Percentiles rank a stretch among this genome's conserved stretches.
These are phyloP conservation scores for Schrankia costaestrigalis DNA, from an alignment of 2,888 invertebrate genomes.

Conservation along the genomic window DNA sequence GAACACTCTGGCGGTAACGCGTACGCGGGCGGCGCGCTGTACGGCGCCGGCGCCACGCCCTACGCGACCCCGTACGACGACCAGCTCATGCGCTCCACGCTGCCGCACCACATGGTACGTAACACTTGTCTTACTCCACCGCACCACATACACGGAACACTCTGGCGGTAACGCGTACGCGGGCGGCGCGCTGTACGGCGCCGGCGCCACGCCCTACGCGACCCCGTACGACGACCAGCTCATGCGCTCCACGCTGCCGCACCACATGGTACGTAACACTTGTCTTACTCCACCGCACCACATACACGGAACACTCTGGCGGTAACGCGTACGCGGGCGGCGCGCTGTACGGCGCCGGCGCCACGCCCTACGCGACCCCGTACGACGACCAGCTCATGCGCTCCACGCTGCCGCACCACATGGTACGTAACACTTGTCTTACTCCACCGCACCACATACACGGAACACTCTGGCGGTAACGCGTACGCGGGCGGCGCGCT, in stretches of 20 bases:
- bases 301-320: neutral
- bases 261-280: slow-evolving; percentile 15
- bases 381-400: slow-evolving; percentile 88
- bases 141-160: neutral
- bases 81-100: slow-evolving; percentile 89
- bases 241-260: slow-evolving; percentile 84
- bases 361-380: slow-evolving; percentile 83
- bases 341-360: slow-evolving; percentile 80
- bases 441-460: neutral
- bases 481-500: slow-evolving; percentile 81
- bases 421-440: slow-evolving; percentile 7
- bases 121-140: neutral
- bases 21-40: slow-evolving; percentile 79
- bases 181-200: slow-evolving; percentile 80
- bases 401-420: slow-evolving; percentile 74
- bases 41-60: slow-evolving; percentile 81
- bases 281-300: neutral
- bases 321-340: slow-evolving; percentile 79
- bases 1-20: no score
- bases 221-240: slow-evolving; percentile 85
- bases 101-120: slow-evolving; percentile 22
- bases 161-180: no score
- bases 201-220: slow-evolving; percentile 84
- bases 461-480: neutral
- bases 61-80: slow-evolving; percentile 85